Evolutionary conservation across 1,140 invertebrate genomes (phyloP).

Genomic region (Chionoecetes opilio): DNA sequence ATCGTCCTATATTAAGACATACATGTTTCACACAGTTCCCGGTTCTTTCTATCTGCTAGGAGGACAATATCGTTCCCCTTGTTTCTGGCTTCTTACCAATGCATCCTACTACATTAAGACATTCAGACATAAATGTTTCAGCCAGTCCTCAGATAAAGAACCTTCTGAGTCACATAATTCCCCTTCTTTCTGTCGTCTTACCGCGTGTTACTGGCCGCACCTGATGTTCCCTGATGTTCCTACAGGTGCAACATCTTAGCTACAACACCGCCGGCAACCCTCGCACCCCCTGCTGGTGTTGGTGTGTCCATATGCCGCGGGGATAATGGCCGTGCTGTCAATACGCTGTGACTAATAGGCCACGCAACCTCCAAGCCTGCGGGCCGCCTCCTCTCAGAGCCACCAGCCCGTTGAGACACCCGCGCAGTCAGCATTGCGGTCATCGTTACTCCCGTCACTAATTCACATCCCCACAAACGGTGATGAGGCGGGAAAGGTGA

Average conservation of each 20-base stretch:
- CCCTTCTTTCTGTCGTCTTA: too few species aligned
- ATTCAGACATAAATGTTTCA: too few species aligned
- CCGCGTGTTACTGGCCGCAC: too few species aligned
- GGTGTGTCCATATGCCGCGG: constrained; percentile 22
- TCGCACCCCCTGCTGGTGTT: not conserved
- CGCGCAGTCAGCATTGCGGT: not conserved
- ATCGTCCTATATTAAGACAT: not conserved
- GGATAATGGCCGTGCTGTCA: constrained; percentile 38
- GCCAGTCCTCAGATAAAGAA: not conserved
- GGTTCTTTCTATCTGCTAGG: not conserved
- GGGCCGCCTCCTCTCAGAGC: not conserved
- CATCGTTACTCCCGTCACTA: constrained; percentile 36
- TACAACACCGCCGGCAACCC: not conserved
- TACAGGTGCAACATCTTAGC: too few species aligned
- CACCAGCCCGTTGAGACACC: not conserved
- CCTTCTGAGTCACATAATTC: too few species aligned
- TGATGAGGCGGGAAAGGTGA: not conserved
- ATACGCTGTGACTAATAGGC: constrained; percentile 56
- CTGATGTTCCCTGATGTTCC: too few species aligned
- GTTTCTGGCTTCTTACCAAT: not conserved
- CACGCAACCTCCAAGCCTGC: not conserved
- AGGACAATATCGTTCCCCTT: too few species aligned
- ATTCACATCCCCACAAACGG: constrained; percentile 1
- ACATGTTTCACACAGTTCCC: not conserved
- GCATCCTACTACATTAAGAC: not conserved